A percentile compares a stretch with the other conserved stretches of the same genome.
phyloP scores from a whole-genome alignment of 2,113 vertebrate genomes.

The Condylura cristata region DNA sequence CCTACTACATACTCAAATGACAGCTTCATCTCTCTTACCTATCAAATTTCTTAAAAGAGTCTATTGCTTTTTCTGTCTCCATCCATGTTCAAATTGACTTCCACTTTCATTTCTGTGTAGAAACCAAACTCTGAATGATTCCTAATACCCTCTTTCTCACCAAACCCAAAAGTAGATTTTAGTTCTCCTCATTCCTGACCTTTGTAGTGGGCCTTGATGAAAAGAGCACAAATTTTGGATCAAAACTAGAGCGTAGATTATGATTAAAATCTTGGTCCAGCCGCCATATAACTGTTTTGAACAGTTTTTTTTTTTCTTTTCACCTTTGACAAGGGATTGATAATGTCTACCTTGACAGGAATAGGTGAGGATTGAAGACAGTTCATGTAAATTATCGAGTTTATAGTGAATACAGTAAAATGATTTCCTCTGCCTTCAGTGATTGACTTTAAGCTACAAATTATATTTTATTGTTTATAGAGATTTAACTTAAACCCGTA shows the following conservation, averaged over 20 bases:
- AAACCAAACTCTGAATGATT: neutral
- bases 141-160: neutral
- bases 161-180: neutral
- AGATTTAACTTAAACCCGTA: neutral
- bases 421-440: neutral
- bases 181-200: neutral
- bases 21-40: neutral
- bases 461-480: neutral
- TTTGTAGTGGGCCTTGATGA: conserved; percentile 9
- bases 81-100: neutral
- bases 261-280: neutral
- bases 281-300: neutral
- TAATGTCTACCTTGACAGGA: neutral
- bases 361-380: neutral
- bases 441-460: neutral
- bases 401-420: neutral
- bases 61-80: conserved; percentile 8
- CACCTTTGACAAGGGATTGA: neutral
- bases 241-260: neutral
- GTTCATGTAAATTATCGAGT: neutral
- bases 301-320: neutral
- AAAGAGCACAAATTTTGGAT: neutral
- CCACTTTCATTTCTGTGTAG: conserved; percentile 40
- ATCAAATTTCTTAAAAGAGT: neutral
- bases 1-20: neutral